These are phyloP conservation scores for Timema podura DNA, from an alignment of 2,888 invertebrate genomes.

Conservation along the genomic window DNA sequence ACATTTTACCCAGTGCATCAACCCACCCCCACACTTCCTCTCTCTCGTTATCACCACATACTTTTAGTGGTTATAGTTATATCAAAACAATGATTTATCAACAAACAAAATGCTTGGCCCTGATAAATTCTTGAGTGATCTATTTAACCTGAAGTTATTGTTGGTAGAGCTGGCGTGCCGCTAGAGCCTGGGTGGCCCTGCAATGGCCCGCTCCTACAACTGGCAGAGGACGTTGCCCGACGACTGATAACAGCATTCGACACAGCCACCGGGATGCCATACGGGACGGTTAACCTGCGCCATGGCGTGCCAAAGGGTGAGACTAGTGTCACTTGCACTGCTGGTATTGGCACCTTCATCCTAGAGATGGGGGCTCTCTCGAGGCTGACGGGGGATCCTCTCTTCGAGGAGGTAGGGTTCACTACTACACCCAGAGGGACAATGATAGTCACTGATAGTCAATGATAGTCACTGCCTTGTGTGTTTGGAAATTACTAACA, in stretches of 20 bases:
- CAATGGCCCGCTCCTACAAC: conserved; percentile 83
- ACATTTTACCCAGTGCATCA: too few relatives aligned
- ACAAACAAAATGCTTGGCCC: too few relatives aligned
- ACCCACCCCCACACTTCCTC: too few relatives aligned
- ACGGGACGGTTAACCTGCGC: conserved; percentile 91
- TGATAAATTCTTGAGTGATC: too few relatives aligned
- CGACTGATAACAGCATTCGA: conserved; percentile 87
- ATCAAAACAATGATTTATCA: too few relatives aligned
- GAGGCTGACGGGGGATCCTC: conserved; percentile 85
- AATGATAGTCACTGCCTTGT: background rate
- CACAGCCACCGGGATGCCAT: conserved; percentile 93
- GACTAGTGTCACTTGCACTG: conserved; percentile 95
- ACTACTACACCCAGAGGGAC: conserved; percentile 38
- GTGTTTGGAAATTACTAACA: background rate
- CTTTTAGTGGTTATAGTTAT: too few relatives aligned
- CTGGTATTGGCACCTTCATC: conserved; percentile 95
- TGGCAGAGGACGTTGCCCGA: conserved; percentile 94
- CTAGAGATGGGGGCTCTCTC: conserved; percentile 95
- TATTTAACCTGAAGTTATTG: too few relatives aligned
- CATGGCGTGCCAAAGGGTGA: conserved; percentile 92
- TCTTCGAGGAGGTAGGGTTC: conserved; percentile 77
- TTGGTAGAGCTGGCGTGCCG: conserved; percentile 64
- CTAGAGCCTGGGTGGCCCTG: conserved; percentile 97
- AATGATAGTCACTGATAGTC: too few relatives aligned
- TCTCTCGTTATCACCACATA: too few relatives aligned